Conservation (phyloP, 2,888 invertebrate species). For the Parascotia fuliginaria region DNA sequence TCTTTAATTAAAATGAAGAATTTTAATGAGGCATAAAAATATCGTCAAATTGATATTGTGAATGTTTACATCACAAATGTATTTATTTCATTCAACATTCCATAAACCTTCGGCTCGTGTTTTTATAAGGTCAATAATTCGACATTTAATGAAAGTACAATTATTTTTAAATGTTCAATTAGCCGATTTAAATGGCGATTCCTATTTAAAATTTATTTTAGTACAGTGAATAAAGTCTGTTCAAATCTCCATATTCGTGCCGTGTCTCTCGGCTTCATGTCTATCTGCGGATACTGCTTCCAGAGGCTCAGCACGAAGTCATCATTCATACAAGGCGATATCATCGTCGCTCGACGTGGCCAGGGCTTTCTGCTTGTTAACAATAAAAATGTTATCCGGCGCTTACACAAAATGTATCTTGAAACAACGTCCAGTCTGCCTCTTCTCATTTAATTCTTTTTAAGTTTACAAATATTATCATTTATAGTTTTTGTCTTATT, state of each 20-base stretch:
- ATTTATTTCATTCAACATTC: not conserved
- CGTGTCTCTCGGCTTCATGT: constrained; percentile 71
- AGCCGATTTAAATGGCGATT: constrained; percentile 33
- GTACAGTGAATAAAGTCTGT: constrained; percentile 36
- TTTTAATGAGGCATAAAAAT: constrained; percentile 23
- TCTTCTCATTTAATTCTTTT: constrained; percentile 53
- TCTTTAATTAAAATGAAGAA: constrained; percentile 28
- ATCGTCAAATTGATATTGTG: constrained; percentile 8
- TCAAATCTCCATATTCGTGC: constrained; percentile 79
- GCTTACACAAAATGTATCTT: constrained; percentile 79
- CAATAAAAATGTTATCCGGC: constrained; percentile 84
- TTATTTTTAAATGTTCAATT: constrained; percentile 35
- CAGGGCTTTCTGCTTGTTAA: constrained; percentile 81
- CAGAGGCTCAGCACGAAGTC: constrained; percentile 83
- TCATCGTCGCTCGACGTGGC: constrained; percentile 81
- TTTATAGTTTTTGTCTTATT: constrained; percentile 10
- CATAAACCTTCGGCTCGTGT: not conserved
- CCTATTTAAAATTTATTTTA: constrained; percentile 40
- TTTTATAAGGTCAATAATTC: constrained; percentile 4
- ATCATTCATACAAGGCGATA: constrained; percentile 85
- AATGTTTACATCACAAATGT: constrained; percentile 6
- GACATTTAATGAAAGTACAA: constrained; percentile 17
- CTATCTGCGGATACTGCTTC: constrained; percentile 72
- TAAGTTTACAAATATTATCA: constrained; percentile 37
- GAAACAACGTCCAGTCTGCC: constrained; percentile 63